Evolutionary conservation across 1,140 invertebrate species (phyloP).

Genomic region (Bombus affinis): DNA sequence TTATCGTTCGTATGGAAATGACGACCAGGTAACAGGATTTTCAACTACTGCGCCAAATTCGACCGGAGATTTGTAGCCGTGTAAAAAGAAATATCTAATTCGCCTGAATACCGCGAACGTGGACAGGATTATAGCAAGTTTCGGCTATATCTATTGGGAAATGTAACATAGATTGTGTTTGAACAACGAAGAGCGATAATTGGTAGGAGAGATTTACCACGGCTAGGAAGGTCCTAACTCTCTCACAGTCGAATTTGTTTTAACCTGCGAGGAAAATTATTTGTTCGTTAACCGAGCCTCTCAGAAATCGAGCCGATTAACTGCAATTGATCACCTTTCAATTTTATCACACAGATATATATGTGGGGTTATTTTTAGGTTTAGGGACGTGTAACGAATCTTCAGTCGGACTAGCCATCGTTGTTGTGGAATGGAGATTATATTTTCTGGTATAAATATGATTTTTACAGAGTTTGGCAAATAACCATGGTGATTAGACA

Average conservation of each 20-base stretch:
- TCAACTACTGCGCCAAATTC: background rate
- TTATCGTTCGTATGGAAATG: background rate
- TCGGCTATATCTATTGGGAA: background rate
- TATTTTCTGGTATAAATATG: too few relatives aligned
- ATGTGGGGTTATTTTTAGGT: too few relatives aligned
- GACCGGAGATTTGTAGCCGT: background rate
- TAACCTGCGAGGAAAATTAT: too few relatives aligned
- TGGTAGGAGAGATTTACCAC: background rate
- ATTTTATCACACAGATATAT: too few relatives aligned
- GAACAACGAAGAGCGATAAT: background rate
- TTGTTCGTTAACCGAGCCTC: too few relatives aligned
- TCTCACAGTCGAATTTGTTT: background rate
- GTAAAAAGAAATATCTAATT: background rate
- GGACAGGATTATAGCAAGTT: background rate
- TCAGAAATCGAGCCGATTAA: too few relatives aligned
- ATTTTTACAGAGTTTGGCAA: too few relatives aligned
- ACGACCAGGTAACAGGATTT: background rate
- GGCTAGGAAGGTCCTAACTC: fast-evolving
- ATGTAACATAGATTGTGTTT: background rate
- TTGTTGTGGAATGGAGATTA: too few relatives aligned
- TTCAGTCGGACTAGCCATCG: too few relatives aligned
- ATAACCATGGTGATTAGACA: too few relatives aligned
- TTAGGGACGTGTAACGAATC: too few relatives aligned
- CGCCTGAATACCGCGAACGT: background rate
- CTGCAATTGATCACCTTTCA: too few relatives aligned